Evolutionary conservation across 1,140 invertebrate species (phyloP).

Genomic region (Achatina immaculata): DNA sequence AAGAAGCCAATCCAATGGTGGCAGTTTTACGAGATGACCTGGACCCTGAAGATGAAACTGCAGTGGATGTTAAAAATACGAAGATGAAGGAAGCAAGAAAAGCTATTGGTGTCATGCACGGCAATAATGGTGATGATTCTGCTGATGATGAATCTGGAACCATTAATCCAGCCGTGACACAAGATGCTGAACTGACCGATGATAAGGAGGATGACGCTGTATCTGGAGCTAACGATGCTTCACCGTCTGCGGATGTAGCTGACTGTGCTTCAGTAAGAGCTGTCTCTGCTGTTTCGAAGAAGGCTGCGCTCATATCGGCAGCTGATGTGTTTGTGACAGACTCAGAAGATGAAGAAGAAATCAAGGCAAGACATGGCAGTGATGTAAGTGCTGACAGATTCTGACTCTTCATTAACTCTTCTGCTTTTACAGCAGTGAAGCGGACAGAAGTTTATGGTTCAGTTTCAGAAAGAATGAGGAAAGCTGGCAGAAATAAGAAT

Average conservation of each 20-base stretch:
- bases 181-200: conserved; percentile 56
- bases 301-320: conserved; percentile 25
- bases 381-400: neutral
- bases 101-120: neutral
- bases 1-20: conserved; percentile 85
- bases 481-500: too few species aligned
- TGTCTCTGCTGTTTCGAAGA: neutral
- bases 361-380: neutral
- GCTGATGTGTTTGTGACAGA: conserved; percentile 43
- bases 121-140: neutral
- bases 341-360: conserved; percentile 41
- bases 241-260: neutral
- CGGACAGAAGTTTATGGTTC: too few species aligned
- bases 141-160: conserved; percentile 26
- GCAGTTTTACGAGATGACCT: conserved; percentile 83
- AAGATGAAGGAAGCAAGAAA: neutral
- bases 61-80: neutral
- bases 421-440: too few species aligned
- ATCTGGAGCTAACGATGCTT: neutral
- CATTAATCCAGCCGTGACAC: conserved; percentile 29
- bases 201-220: conserved; percentile 52
- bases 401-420: too few species aligned
- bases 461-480: too few species aligned
- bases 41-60: conserved; percentile 74
- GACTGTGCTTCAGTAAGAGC: neutral